phyloP scores from a whole-genome alignment of 2,888 invertebrate genomes.

The Abscondita cerata region DNA sequence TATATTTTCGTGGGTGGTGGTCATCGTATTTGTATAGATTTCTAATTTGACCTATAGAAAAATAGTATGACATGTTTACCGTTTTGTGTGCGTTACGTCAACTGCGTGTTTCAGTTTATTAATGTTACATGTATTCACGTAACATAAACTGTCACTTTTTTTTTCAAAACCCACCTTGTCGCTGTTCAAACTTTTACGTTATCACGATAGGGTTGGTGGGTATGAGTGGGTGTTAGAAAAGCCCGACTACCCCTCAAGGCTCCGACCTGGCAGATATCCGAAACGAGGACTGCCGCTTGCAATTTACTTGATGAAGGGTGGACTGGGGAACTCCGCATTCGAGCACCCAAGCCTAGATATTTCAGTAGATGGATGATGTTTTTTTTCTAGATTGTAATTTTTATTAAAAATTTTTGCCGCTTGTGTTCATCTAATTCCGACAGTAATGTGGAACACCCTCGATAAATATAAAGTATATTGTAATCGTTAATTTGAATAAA shows the following conservation, averaged over 20 bases:
- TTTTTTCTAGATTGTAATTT: slow-evolving; percentile 24
- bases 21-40: too few relatives aligned
- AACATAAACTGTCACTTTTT: slow-evolving; percentile 5
- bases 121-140: background rate
- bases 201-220: slow-evolving; percentile 32
- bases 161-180: slow-evolving; percentile 22
- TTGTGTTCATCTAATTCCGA: too few relatives aligned
- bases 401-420: background rate
- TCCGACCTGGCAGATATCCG: slow-evolving; percentile 57
- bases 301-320: slow-evolving; percentile 60
- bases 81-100: too few relatives aligned
- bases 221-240: slow-evolving; percentile 39
- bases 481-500: too few relatives aligned
- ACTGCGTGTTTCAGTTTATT: background rate
- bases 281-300: slow-evolving; percentile 57
- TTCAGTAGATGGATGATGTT: slow-evolving; percentile 22
- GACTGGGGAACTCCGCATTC: slow-evolving; percentile 45
- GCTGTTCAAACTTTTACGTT: slow-evolving; percentile 32
- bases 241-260: slow-evolving; percentile 51
- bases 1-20: too few relatives aligned
- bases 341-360: slow-evolving; percentile 31
- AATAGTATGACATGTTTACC: too few relatives aligned
- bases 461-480: too few relatives aligned
- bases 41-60: too few relatives aligned
- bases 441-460: too few relatives aligned